Conservation (phyloP, 1,140 invertebrate genomes). For the Vanessa tameamea region DNA sequence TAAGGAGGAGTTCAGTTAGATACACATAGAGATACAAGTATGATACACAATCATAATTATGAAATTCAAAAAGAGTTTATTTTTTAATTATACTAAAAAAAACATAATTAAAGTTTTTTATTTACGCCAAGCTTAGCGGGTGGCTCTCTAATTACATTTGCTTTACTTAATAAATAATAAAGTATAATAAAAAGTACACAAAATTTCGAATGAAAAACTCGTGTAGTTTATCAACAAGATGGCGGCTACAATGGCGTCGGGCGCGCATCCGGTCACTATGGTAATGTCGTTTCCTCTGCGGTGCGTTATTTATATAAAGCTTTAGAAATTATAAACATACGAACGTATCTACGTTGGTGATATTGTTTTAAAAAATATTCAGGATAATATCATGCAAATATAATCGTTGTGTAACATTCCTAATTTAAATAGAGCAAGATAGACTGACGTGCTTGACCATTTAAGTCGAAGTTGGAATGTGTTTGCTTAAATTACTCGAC, state of each 20-base stretch:
- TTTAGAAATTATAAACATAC: conserved; percentile 9
- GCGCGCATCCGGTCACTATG: conserved; percentile 41
- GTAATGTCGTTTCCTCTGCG: conserved; percentile 27
- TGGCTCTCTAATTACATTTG: not conserved
- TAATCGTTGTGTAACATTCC: not conserved
- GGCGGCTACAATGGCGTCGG: conserved; percentile 53
- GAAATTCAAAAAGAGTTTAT: no score
- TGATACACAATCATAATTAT: no score
- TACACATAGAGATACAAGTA: no score
- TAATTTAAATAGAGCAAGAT: no score
- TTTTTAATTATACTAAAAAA: no score
- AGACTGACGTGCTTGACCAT: no score
- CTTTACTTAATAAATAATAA: not conserved
- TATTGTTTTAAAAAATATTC: not conserved
- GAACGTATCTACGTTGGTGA: not conserved
- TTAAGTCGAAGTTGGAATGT: no score
- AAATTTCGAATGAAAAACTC: conserved; percentile 2
- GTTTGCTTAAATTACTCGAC: no score
- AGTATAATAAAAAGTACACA: not conserved
- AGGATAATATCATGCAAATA: not conserved
- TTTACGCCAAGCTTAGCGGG: no score
- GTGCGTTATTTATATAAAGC: conserved; percentile 21
- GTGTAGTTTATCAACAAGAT: conserved; percentile 51
- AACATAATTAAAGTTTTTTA: no score
- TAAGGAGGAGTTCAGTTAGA: no score